Evolutionary conservation across 2,113 vertebrate genomes (phyloP), one percentile per base, ranked within the genome.

Genomic region (Chionodraco myersi): DNA sequence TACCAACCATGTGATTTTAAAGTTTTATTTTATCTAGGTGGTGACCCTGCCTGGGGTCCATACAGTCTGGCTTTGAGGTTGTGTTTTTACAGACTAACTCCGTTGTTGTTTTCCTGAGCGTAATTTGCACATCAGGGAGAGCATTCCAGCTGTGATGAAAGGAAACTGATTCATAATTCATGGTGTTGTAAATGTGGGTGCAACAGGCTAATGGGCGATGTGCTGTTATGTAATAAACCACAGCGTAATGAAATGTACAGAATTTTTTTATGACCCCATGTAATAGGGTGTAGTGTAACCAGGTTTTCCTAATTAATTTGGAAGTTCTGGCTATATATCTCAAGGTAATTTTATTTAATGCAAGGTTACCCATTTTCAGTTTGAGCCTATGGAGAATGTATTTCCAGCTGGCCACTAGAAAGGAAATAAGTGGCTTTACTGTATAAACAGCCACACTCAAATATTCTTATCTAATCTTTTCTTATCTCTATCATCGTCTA

Each of bases 81-180:
- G 12, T 10, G 49, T 51, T 59, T 73, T 45, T 79, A 65, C 34
- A 48, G 59, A 73, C 58, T 60, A 47, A 36, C 57, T 77, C 36
- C 30, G n/a, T 64, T 79, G 72, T 86, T 88, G 80, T 88, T 91
- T 86, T 90, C 79, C 62, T 54, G 68, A 69, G 57, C 67, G 78
- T 80, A 89, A 92, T 93, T 92, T 92, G 90, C 89, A 90, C 78
- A 85, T 89, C 68, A 86, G 88, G 85, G 75, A 85, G 69, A 86
- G 64, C 64, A 47, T 69, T 91, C 91, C 84, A 87, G 88, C 87
- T 92, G 90, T 41, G 91, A 94, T 94, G 82, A 92, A 92, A 92
- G 85, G 83, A 85, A 86, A 72, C 69, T 59, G 52, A 89, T 92
- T 92, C 84, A 92, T 93, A 92, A 94, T 93, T 90, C 84, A 92